Evolutionary conservation across 2,113 vertebrate species (phyloP).

Genomic region (Romanogobio albipinnatus): DNA sequence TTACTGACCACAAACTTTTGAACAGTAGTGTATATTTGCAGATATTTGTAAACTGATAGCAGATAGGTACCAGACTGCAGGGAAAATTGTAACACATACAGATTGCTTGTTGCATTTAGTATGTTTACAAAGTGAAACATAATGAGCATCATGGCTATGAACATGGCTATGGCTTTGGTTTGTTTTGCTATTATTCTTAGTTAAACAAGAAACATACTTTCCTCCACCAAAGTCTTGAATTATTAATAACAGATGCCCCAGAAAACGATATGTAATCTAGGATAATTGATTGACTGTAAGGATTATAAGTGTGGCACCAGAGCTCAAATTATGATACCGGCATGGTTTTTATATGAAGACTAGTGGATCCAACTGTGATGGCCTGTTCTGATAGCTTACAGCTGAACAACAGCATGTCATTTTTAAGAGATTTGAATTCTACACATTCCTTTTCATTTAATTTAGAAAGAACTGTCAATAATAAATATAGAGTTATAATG

Average conservation of each 20-base stretch:
- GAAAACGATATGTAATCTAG: not conserved
- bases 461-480: not conserved
- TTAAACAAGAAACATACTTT: not conserved
- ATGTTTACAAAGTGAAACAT: not conserved
- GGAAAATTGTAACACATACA: not conserved
- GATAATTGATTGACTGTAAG: conserved; percentile 1
- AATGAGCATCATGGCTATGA: not conserved
- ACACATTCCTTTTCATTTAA: not conserved
- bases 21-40: not conserved
- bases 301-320: not conserved
- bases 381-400: not conserved
- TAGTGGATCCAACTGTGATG: not conserved
- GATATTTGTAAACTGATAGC: not conserved
- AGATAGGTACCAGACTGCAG: not conserved
- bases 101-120: not conserved
- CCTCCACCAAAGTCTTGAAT: not conserved
- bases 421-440: not conserved
- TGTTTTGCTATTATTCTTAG: not conserved
- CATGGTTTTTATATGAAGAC: not conserved
- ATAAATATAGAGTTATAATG: not conserved
- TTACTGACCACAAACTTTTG: not conserved
- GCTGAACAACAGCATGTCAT: not conserved
- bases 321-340: not conserved
- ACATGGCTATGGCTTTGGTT: not conserved
- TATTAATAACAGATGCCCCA: not conserved